Evolutionary conservation across 2,888 invertebrate genomes (phyloP).

Genomic region (Tachystola acroxantha): DNA sequence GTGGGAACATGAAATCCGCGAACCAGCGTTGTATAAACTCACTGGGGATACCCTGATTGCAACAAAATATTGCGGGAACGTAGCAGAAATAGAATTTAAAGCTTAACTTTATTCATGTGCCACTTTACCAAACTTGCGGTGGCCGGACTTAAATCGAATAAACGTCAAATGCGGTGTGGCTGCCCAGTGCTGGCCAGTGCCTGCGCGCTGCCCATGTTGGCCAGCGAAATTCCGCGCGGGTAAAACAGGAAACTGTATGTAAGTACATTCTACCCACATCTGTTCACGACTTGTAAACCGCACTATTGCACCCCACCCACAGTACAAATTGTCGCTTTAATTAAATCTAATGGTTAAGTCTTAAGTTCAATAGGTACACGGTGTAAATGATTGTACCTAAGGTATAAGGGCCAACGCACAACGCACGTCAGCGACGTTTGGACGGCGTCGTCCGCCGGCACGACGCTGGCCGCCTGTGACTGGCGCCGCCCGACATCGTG

Average conservation of each 20-base stretch:
- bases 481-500: too few species aligned
- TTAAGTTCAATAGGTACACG: too few species aligned
- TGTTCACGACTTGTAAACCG: slow-evolving; percentile 30
- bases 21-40: neutral
- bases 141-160: slow-evolving; percentile 60
- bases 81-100: slow-evolving; percentile 47
- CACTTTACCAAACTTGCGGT: slow-evolving; percentile 43
- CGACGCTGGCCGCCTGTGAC: too few species aligned
- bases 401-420: too few species aligned
- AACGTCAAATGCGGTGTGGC: slow-evolving; percentile 53
- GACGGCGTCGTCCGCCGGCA: too few species aligned
- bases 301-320: slow-evolving; percentile 5
- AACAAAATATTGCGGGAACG: slow-evolving; percentile 34
- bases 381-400: too few species aligned
- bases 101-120: slow-evolving; percentile 53
- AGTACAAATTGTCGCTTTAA: neutral
- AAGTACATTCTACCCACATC: slow-evolving; percentile 46
- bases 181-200: slow-evolving; percentile 3
- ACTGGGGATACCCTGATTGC: slow-evolving; percentile 26
- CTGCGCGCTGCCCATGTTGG: neutral
- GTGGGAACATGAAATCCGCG: neutral
- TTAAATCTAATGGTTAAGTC: too few species aligned
- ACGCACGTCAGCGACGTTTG: too few species aligned
- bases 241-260: slow-evolving; percentile 43
- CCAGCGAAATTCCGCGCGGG: slow-evolving; percentile 13